Conservation (phyloP, 2,113 vertebrate genomes). For the Alouatta palliata region DNA sequence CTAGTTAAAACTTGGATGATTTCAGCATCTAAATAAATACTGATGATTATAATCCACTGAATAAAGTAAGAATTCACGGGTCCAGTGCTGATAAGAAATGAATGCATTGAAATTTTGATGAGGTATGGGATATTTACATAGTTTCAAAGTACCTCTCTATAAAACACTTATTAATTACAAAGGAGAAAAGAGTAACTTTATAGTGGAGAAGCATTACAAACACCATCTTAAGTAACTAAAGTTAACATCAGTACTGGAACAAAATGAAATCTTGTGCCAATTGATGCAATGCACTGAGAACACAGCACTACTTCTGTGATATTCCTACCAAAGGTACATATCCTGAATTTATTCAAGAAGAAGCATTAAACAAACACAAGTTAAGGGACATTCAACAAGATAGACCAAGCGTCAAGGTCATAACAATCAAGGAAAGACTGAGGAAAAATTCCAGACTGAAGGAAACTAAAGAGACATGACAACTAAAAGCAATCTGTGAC, state of each 20-base stretch:
- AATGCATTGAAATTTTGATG: constrained; percentile 12
- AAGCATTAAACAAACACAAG: background rate
- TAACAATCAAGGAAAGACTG: background rate
- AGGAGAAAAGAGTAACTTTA: background rate
- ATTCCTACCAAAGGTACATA: background rate
- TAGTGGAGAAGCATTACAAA: background rate
- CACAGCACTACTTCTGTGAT: background rate
- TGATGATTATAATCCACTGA: background rate
- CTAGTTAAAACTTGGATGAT: background rate
- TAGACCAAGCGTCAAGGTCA: background rate
- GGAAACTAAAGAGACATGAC: background rate
- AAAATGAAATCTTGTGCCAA: background rate
- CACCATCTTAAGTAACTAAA: background rate
- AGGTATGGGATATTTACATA: background rate
- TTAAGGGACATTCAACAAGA: background rate
- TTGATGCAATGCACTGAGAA: background rate
- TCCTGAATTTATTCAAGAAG: background rate
- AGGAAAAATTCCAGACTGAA: background rate
- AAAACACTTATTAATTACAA: background rate
- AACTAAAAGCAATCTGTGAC: background rate
- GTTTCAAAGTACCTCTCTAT: background rate
- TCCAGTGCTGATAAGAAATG: background rate
- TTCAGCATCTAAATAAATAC: constrained; percentile 7
- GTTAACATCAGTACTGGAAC: background rate
- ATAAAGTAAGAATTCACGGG: constrained; percentile 6